A percentile compares a stretch with the other conserved stretches of the same genome.
Conservation (phyloP, 2,888 invertebrate genomes). For the Eristalis pertinax region DNA sequence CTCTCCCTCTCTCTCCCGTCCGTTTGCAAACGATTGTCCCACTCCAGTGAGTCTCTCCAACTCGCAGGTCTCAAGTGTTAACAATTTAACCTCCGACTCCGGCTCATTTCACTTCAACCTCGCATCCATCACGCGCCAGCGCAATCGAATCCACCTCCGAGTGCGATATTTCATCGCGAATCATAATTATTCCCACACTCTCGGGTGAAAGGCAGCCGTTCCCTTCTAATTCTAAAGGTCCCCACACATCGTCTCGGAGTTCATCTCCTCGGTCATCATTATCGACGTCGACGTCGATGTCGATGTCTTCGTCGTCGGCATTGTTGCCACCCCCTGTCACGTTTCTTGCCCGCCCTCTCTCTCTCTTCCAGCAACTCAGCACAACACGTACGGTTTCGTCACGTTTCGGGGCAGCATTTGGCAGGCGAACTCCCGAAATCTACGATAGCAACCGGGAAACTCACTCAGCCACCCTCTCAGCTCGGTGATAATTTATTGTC, state of each 20-base stretch:
- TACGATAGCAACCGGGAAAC: not conserved
- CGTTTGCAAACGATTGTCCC: not conserved
- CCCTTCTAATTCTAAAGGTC: not conserved
- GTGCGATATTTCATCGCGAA: conserved; percentile 14
- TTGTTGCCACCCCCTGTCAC: not conserved
- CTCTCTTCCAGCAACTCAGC: not conserved
- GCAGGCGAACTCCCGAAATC: conserved; percentile 1
- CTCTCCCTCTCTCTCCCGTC: not conserved
- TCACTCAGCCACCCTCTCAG: not conserved
- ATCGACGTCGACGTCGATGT: not conserved
- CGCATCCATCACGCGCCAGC: not conserved
- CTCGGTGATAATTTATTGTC: not conserved
- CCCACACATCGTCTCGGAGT: not conserved
- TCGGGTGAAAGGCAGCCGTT: conserved; percentile 22
- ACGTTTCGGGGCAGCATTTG: not conserved
- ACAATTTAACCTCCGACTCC: not conserved
- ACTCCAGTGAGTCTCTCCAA: not conserved
- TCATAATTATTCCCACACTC: conserved; percentile 60
- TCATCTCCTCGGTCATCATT: not conserved
- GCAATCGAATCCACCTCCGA: not conserved
- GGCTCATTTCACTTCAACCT: not conserved
- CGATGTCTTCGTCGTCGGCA: not conserved
- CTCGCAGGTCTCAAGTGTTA: not conserved
- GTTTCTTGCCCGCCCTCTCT: not conserved
- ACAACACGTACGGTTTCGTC: not conserved